Evolutionary conservation across 2,113 vertebrate genomes (phyloP).

Genomic region (Gobius niger): DNA sequence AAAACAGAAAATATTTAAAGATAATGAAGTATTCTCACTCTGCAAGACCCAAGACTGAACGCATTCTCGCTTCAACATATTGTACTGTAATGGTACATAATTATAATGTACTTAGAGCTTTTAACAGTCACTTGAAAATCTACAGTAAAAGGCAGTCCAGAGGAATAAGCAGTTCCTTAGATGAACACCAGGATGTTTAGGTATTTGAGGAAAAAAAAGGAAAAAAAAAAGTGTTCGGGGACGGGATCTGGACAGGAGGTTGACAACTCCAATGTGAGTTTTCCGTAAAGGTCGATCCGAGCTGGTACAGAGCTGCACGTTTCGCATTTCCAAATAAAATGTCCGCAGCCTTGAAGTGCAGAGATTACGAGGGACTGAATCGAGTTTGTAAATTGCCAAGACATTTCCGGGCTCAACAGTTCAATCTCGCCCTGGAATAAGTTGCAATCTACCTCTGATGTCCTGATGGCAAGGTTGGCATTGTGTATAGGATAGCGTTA

Average conservation of each 20-base stretch:
- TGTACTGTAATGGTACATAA: conserved; percentile 2
- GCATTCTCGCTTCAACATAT: conserved; percentile 30
- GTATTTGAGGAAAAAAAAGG: neutral
- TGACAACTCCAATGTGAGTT: conserved; percentile 30
- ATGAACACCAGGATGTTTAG: conserved; percentile 25
- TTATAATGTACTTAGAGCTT: conserved; percentile 20
- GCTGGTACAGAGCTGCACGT: conserved; percentile 23
- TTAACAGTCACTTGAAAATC: conserved; percentile 28
- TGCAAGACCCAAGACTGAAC: conserved; percentile 10
- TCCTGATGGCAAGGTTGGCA: conserved; percentile 21
- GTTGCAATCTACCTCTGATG: conserved; percentile 19
- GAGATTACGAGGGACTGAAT: conserved; percentile 1
- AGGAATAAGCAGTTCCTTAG: conserved; percentile 18
- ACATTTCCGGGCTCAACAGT: conserved; percentile 8
- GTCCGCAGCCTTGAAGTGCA: neutral
- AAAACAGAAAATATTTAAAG: neutral
- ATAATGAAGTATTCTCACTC: neutral
- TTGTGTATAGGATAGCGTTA: conserved; percentile 9
- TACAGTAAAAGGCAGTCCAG: conserved; percentile 41
- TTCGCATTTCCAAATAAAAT: conserved; percentile 16
- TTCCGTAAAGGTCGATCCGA: neutral
- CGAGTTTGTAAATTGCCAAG: neutral
- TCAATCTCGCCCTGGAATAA: conserved; percentile 31
- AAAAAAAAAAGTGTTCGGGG: neutral
- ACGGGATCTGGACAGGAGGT: conserved; percentile 2